Conservation (phyloP, 2,797 vertebrate genomes). For the Phrynocephalus forsythii region DNA sequence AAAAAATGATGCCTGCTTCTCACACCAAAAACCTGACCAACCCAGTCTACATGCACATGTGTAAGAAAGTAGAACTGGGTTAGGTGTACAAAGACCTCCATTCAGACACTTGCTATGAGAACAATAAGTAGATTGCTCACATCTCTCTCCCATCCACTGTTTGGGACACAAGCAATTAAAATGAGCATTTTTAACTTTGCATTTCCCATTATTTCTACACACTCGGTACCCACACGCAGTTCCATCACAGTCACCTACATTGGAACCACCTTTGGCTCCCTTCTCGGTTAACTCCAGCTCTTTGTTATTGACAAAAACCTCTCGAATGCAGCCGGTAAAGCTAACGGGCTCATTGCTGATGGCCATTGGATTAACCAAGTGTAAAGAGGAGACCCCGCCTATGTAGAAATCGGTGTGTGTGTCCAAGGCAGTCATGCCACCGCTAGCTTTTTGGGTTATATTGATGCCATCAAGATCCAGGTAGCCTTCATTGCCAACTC, state of each 20-base stretch:
- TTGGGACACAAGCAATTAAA: constrained; percentile 82
- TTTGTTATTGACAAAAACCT: constrained; percentile 80
- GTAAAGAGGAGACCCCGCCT: constrained; percentile 84
- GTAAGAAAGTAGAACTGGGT: constrained; percentile 72
- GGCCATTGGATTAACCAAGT: constrained; percentile 78
- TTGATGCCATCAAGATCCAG: constrained; percentile 80
- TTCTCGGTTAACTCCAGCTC: constrained; percentile 83
- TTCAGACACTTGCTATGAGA: constrained; percentile 77
- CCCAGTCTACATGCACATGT: constrained; percentile 83
- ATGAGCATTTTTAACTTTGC: constrained; percentile 62
- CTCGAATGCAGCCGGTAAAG: constrained; percentile 85
- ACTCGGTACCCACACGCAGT: constrained; percentile 85
- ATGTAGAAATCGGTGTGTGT: constrained; percentile 82
- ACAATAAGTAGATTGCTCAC: constrained; percentile 81
- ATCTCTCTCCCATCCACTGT: constrained; percentile 80
- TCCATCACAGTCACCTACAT: constrained; percentile 88
- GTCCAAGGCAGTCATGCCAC: constrained; percentile 83
- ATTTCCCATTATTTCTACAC: constrained; percentile 84
- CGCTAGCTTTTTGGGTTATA: constrained; percentile 66
- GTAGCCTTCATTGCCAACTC: constrained; percentile 82
- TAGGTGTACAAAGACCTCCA: constrained; percentile 78
- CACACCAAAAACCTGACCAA: constrained; percentile 82
- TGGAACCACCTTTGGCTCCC: constrained; percentile 81
- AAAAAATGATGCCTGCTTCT: constrained; percentile 73
- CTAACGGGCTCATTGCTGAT: constrained; percentile 77